Percentiles rank a stretch among this genome's conserved stretches.
Conservation (phyloP, 2,888 invertebrate species). For the Rhamnusium bicolor region DNA sequence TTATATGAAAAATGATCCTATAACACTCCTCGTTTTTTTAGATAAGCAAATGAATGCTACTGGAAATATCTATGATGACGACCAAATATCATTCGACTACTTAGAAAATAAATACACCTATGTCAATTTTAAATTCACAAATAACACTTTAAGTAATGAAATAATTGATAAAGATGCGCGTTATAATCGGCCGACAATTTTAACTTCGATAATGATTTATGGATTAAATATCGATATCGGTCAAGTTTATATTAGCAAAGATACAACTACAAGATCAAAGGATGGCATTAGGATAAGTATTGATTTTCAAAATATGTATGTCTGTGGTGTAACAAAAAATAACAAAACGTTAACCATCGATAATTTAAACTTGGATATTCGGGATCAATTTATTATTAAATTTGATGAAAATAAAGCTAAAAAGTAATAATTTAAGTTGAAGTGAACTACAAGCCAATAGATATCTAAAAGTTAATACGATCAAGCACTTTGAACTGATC, state of each 20-base stretch:
- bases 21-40: slow-evolving; percentile 52
- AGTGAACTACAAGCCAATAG: too few relatives aligned
- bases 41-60: slow-evolving; percentile 72
- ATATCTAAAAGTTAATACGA: too few relatives aligned
- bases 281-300: neutral
- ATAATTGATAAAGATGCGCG: slow-evolving; percentile 15
- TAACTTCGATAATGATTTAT: slow-evolving; percentile 10
- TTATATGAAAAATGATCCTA: slow-evolving; percentile 52
- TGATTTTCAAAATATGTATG: slow-evolving; percentile 4
- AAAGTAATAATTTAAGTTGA: too few relatives aligned
- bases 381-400: slow-evolving; percentile 11
- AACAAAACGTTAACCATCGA: slow-evolving; percentile 8
- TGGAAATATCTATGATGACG: slow-evolving; percentile 90
- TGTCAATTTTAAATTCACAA: slow-evolving; percentile 13
- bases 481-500: too few relatives aligned
- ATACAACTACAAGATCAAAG: neutral
- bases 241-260: slow-evolving; percentile 7
- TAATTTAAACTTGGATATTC: slow-evolving; percentile 21
- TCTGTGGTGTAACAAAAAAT: neutral
- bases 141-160: slow-evolving; percentile 19
- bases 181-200: neutral
- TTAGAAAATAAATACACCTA: slow-evolving; percentile 31
- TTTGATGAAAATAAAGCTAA: slow-evolving; percentile 6
- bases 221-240: neutral
- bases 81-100: slow-evolving; percentile 81